Evolutionary conservation across 2,113 vertebrate genomes (phyloP).

Genomic region (Alligator mississippiensis): DNA sequence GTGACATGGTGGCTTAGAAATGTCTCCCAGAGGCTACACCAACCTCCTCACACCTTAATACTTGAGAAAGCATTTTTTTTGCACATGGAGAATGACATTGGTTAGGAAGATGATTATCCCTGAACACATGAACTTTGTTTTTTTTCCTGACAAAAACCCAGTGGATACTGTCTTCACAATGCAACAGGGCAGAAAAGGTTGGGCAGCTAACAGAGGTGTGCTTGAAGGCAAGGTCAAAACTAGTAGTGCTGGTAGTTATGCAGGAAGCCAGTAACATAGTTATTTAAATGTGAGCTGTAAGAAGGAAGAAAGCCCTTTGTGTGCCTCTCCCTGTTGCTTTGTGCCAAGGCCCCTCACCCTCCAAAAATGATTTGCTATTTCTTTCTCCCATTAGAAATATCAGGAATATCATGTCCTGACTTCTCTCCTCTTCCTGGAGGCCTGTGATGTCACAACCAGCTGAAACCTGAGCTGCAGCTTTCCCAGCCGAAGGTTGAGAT

Average conservation of each 20-base stretch:
- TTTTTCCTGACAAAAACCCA: not conserved
- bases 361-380: fast-evolving
- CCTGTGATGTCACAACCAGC: not conserved
- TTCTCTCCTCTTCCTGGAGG: fast-evolving
- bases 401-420: not conserved
- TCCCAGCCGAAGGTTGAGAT: not conserved
- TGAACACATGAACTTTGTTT: not conserved
- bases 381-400: too few species aligned
- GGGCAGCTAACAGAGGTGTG: not conserved
- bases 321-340: not conserved
- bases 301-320: not conserved
- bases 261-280: not conserved
- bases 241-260: not conserved
- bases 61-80: not conserved
- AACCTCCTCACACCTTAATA: conserved; percentile 65
- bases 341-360: fast-evolving
- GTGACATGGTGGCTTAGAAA: conserved; percentile 62
- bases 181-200: not conserved
- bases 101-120: not conserved
- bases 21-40: conserved; percentile 63
- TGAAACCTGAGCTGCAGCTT: not conserved
- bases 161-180: not conserved
- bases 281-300: not conserved
- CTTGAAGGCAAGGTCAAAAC: fast-evolving
- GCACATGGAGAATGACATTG: not conserved